Percentiles rank a stretch among this genome's conserved stretches.
phyloP scores from a whole-genome alignment of 2,113 vertebrate genomes.

The Crotalus tigris region DNA sequence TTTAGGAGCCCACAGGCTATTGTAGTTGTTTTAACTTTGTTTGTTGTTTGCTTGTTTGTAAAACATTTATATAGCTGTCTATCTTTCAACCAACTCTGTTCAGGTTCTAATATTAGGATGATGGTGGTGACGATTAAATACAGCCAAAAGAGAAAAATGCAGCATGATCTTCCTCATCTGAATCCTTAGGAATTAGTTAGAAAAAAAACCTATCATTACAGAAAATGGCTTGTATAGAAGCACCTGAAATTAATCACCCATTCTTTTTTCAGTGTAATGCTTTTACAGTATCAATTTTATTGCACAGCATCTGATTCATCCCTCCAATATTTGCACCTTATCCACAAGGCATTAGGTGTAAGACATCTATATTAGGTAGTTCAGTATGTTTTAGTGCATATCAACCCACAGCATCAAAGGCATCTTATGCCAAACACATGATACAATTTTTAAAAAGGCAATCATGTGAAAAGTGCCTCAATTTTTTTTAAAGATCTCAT shows the following conservation, averaged over 20 bases:
- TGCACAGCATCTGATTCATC: neutral
- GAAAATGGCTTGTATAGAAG: neutral
- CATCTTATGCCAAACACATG: neutral
- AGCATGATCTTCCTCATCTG: neutral
- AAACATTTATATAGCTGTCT: neutral
- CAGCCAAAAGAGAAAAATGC: neutral
- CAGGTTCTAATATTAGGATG: neutral
- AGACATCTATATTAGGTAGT: neutral
- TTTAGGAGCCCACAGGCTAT: neutral
- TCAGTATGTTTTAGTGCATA: neutral
- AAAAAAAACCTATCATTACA: neutral
- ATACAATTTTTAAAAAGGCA: neutral
- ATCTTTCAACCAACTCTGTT: neutral
- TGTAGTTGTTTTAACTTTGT: neutral
- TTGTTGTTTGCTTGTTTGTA: neutral
- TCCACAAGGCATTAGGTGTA: neutral
- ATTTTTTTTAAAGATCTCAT: neutral
- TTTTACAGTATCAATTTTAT: neutral
- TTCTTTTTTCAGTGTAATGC: neutral
- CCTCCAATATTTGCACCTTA: no score
- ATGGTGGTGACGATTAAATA: neutral
- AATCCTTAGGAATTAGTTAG: neutral
- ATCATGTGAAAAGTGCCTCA: neutral
- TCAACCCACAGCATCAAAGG: neutral
- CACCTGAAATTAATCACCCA: neutral